Base-by-base conservation (phyloP, 2,113 vertebrate genomes). In the Saccopteryx leptura region DNA sequence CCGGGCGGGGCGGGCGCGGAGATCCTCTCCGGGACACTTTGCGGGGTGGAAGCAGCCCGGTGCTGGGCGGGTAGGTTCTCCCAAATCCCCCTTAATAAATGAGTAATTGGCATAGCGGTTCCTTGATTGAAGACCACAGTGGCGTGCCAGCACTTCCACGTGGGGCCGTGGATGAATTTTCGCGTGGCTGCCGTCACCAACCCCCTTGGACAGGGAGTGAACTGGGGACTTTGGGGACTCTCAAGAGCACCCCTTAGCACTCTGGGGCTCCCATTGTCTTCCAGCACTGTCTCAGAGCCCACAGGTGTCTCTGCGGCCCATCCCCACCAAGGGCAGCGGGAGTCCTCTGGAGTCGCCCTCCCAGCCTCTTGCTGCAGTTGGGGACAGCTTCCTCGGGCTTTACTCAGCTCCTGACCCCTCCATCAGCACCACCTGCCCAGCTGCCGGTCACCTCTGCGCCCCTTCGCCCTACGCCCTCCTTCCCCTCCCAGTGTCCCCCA, bases 31-130 rank as follows among this genome's bases (percentile, higher is more conserved):
- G 0, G 66, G 23, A 97, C 65, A 84, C 39, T 81, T 94, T 92
- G 23, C 71, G 66, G 48, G 82, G 72, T 0, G 18, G 79, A 96
- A 96, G 69, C 86, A 97, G 68, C 10, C 31, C 0, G 46, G 24
- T 1, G 5, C 50, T 4, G 71, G 95, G 96, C 93, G 95, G 97
- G 98, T 96, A 97, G 96, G 98, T 93, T 97, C 96, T 97, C 82
- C 24, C n/a, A 93, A 93, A 69, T 91, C 94, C 96, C 97, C 97
- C 97, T 97, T 98, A 98, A 98, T 98, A 97, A 96, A 56, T 97
- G 96, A 98, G 85, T 98, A 97, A 98, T 98, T 96, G 97, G 97
- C 98, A 97, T 95, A 95, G 88, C 50, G 19, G 97, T 97, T 96
- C 95, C 93, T 96, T 96, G 90, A 98, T 92, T 94, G 98, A 98